A percentile compares a stretch with the other conserved stretches of the same genome.
Evolutionary conservation across 2,888 invertebrate genomes (phyloP).

Genomic region (Tiliacea aurago): DNA sequence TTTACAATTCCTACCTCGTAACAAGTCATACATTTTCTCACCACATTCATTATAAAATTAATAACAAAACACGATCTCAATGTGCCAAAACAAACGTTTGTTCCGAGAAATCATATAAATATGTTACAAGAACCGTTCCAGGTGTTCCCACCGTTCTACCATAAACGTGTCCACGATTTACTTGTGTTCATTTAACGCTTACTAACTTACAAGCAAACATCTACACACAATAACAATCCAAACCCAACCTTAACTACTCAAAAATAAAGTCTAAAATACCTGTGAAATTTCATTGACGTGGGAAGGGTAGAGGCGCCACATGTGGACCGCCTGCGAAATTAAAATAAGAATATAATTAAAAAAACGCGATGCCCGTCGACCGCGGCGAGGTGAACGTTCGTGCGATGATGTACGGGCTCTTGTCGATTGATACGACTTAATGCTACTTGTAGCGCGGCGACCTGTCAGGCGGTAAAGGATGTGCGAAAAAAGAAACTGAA

Average conservation of each 20-base stretch:
- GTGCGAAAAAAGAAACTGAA: slow-evolving; percentile 9
- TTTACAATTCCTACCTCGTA: slow-evolving; percentile 52
- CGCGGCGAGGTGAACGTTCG: slow-evolving; percentile 79
- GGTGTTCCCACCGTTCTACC: slow-evolving; percentile 80
- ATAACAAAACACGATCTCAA: slow-evolving; percentile 58
- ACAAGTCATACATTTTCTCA: slow-evolving; percentile 58
- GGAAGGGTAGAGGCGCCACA: slow-evolving; percentile 84
- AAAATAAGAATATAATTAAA: slow-evolving; percentile 78
- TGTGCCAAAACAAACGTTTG: slow-evolving; percentile 64
- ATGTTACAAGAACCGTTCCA: slow-evolving; percentile 75
- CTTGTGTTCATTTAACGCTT: slow-evolving; percentile 82
- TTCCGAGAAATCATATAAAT: slow-evolving; percentile 78
- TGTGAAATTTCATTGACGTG: slow-evolving; percentile 59
- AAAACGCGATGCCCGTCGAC: slow-evolving; percentile 70
- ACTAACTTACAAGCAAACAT: slow-evolving; percentile 62
- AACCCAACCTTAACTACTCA: slow-evolving; percentile 42
- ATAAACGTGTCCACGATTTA: slow-evolving; percentile 83
- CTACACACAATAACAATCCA: slow-evolving; percentile 19
- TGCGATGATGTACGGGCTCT: slow-evolving; percentile 54
- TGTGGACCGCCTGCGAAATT: slow-evolving; percentile 82
- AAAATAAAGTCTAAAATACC: slow-evolving; percentile 50
- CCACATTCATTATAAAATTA: slow-evolving; percentile 65
- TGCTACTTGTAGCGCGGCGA: slow-evolving; percentile 45
- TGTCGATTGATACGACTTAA: slow-evolving; percentile 68
- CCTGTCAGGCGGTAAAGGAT: slow-evolving; percentile 26